phyloP scores from a whole-genome alignment of 2,888 invertebrate genomes.

The Caenorhabditis parvicauda region DNA sequence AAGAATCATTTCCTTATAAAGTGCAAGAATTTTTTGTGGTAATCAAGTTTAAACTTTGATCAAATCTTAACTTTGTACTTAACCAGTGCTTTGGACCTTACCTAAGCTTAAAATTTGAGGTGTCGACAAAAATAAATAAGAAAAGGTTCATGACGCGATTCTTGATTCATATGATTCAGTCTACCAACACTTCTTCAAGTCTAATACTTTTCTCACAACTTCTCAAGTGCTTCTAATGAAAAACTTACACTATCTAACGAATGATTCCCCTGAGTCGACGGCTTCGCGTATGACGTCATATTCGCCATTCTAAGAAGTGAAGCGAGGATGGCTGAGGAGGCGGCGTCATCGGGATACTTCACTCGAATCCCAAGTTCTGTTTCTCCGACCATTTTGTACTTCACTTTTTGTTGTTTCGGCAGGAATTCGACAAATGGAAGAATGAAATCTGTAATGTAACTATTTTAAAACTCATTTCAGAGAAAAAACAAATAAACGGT shows the following conservation, averaged over 20 bases:
- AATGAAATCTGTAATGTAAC: constrained; percentile 81
- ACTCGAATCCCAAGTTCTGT: constrained; percentile 28
- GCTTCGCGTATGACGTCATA: constrained; percentile 19
- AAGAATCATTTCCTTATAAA: no score
- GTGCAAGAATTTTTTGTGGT: no score
- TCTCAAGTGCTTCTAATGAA: no score
- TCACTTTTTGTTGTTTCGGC: constrained; percentile 80
- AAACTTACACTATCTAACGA: constrained; percentile 20
- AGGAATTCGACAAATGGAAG: constrained; percentile 91
- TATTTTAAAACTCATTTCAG: background rate
- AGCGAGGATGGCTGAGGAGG: constrained; percentile 31
- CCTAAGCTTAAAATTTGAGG: no score
- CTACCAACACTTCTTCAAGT: no score
- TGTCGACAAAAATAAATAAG: no score
- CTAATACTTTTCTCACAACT: background rate
- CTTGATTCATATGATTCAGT: no score
- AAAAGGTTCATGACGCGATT: no score
- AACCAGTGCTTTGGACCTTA: no score
- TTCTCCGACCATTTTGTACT: constrained; percentile 23
- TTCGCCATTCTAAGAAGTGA: constrained; percentile 22
- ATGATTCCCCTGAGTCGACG: constrained; percentile 20
- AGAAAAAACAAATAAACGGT: no score
- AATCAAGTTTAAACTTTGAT: no score
- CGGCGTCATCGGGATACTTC: constrained; percentile 28
- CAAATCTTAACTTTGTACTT: no score